A percentile compares a stretch with the other conserved stretches of the same genome.
phyloP scores from a whole-genome alignment of 1,140 invertebrate genomes.

The Macrocentrus cingulum region DNA sequence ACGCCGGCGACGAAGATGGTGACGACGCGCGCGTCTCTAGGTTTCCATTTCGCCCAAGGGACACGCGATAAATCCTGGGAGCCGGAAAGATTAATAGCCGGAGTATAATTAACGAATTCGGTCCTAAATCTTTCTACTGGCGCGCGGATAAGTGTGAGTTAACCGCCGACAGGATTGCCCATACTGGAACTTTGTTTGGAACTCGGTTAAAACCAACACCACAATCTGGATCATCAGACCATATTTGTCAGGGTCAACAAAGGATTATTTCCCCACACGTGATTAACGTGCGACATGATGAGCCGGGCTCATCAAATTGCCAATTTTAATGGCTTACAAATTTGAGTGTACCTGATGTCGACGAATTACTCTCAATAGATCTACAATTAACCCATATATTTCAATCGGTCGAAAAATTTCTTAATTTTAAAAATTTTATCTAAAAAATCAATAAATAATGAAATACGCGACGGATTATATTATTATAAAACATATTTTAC shows the following conservation, averaged over 20 bases:
- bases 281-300: no score
- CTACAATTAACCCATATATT: no score
- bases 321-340: no score
- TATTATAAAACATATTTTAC: no score
- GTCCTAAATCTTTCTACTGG: conserved; percentile 24
- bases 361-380: no score
- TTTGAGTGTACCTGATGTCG: no score
- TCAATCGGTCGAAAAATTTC: no score
- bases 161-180: conserved; percentile 9
- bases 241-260: conserved; percentile 6
- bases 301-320: no score
- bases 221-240: conserved; percentile 19
- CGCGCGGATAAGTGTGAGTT: neutral
- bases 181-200: conserved; percentile 14
- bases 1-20: conserved; percentile 1
- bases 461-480: no score
- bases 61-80: conserved; percentile 15
- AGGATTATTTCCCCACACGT: neutral
- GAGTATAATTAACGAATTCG: conserved; percentile 28
- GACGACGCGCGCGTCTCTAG: conserved; percentile 8
- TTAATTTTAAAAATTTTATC: no score
- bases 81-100: conserved; percentile 24
- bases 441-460: no score
- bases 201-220: conserved; percentile 17
- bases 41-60: conserved; percentile 18